phyloP scores from a whole-genome alignment of 2,888 invertebrate genomes.

The Lithophane socia region DNA sequence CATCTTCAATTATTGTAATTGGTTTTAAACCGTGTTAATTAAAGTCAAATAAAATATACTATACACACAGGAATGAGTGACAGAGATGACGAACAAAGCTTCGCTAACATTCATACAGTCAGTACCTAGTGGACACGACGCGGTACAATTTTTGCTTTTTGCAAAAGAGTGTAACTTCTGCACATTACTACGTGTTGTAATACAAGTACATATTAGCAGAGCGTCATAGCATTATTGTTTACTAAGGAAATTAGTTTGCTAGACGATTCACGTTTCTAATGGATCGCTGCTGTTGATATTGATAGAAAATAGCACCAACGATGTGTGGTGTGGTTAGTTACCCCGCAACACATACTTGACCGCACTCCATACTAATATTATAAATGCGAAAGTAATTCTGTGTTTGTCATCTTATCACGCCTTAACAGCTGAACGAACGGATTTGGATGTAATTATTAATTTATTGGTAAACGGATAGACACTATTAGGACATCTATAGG shows the following conservation, averaged over 20 bases:
- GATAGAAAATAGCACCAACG: background rate
- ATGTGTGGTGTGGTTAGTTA: background rate
- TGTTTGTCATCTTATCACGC: background rate
- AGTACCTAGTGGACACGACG: too few species aligned
- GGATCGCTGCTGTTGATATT: background rate
- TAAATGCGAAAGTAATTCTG: background rate
- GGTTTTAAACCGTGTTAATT: too few species aligned
- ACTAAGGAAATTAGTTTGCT: slow-evolving; percentile 25
- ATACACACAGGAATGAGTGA: too few species aligned
- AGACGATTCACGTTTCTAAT: slow-evolving; percentile 14
- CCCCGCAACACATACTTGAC: background rate
- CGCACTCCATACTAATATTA: background rate
- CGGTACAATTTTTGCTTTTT: too few species aligned
- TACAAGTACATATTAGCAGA: background rate
- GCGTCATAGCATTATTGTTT: slow-evolving; percentile 26
- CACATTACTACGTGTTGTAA: background rate
- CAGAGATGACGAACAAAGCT: too few species aligned
- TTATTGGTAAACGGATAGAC: background rate
- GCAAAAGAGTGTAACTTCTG: background rate
- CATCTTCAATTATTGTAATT: too few species aligned
- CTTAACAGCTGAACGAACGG: background rate
- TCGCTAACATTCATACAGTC: too few species aligned
- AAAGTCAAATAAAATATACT: too few species aligned
- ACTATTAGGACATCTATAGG: background rate
- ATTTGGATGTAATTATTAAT: background rate